Percentiles rank a stretch among this genome's conserved stretches.
phyloP scores from a whole-genome alignment of 2,888 invertebrate genomes.

The Galeruca laticollis region DNA sequence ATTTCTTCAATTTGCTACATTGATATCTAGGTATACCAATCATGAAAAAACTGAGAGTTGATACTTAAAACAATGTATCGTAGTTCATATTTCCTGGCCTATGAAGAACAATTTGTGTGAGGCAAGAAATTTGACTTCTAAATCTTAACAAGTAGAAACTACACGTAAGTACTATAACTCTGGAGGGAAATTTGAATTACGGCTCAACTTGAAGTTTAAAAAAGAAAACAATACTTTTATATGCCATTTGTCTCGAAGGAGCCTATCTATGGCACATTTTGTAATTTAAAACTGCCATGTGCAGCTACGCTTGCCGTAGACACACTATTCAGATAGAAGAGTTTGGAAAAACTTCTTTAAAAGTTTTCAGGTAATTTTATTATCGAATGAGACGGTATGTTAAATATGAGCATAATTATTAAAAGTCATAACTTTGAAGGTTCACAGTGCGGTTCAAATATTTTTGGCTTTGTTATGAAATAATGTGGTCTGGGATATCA shows the following conservation, averaged over 20 bases:
- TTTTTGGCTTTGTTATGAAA: neutral
- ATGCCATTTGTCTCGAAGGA: conserved; percentile 30
- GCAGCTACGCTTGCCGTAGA: conserved; percentile 52
- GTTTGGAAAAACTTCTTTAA: conserved; percentile 44
- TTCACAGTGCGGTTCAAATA: neutral
- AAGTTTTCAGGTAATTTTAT: conserved; percentile 49
- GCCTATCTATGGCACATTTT: conserved; percentile 46
- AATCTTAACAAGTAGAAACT: too few species aligned
- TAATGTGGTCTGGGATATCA: neutral
- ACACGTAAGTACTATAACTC: neutral
- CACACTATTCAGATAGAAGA: conserved; percentile 48
- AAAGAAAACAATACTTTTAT: conserved; percentile 32
- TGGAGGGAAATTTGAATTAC: neutral
- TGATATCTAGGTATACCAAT: too few species aligned
- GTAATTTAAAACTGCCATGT: conserved; percentile 54
- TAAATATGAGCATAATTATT: conserved; percentile 52
- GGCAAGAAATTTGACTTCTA: too few species aligned
- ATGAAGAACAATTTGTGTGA: too few species aligned
- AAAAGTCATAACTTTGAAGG: conserved; percentile 46
- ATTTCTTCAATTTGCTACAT: too few species aligned
- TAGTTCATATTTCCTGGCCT: too few species aligned
- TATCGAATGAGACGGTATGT: conserved; percentile 44
- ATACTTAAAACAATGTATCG: too few species aligned
- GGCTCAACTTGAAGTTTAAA: neutral
- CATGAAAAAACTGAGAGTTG: too few species aligned